Evolutionary conservation across 1,140 invertebrate genomes (phyloP), one percentile per base, ranked within the genome.

Genomic region (Episyrphus balteatus): DNA sequence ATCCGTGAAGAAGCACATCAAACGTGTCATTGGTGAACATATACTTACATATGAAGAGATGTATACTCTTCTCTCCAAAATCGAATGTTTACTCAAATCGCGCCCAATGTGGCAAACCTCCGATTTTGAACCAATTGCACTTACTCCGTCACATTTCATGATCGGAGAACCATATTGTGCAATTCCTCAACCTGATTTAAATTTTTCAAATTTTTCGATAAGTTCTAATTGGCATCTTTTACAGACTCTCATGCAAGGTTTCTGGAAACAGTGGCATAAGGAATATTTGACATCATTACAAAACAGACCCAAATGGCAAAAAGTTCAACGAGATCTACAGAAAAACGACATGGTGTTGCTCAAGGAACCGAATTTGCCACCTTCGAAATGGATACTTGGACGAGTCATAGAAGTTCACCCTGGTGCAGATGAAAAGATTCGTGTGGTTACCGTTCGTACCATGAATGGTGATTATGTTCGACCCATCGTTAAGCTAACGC

Each of bases 11-110:
- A n/a, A n/a, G n/a, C n/a, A n/a, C n/a, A n/a, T n/a, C n/a, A n/a
- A n/a, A n/a, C 61, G 61, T 9, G 64, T 48, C n/a, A 49, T 31
- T 11, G 58, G 62, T 6, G 56, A 58, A n/a, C n/a, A n/a, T n/a
- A n/a, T n/a, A n/a, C n/a, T n/a, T n/a, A n/a, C n/a, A n/a, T n/a
- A n/a, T n/a, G 33, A 33, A 21, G 46, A 42, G 21, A 12, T 47
- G 6, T 17, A 21, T 2, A 47, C 38, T 33, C 11, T 42, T 2
- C 12, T 41, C 5, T 36, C 8, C 17, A 2, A 40, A 47, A 42
- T 40, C 13, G 18, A 19, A 5, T 19, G 18, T 6, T n/a, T 47
- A 31, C 9, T 47, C 13, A 47, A 47, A 17, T 47, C 38, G 32
- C 32, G 33, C 1, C 44, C 44, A 11, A 33, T 13, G 9, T 30